phyloP scores from a whole-genome alignment of 2,888 invertebrate species.

The Gibbula magus region DNA sequence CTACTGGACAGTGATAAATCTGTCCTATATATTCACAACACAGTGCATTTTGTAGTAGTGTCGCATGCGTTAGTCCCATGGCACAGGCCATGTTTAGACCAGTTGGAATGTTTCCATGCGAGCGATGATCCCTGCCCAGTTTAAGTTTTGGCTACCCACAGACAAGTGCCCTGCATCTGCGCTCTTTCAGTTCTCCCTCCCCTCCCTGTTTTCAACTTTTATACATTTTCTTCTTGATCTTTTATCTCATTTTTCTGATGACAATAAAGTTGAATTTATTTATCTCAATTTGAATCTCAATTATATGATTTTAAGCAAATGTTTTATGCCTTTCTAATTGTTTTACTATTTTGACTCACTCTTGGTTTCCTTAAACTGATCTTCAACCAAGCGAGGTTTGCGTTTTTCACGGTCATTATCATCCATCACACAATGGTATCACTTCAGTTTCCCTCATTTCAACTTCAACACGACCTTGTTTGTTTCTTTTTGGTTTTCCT shows the following conservation, averaged over 20 bases:
- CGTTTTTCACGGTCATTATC: too few species aligned
- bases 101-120: slow-evolving; percentile 17
- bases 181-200: background rate
- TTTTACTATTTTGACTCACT: background rate
- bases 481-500: background rate
- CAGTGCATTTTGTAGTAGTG: slow-evolving; percentile 17
- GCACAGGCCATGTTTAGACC: background rate
- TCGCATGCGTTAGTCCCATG: background rate
- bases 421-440: too few species aligned
- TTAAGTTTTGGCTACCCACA: background rate
- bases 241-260: slow-evolving; percentile 11
- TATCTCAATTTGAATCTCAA: background rate
- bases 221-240: background rate
- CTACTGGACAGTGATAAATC: background rate
- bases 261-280: slow-evolving; percentile 10
- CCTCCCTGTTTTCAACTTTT: background rate
- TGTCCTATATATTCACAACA: background rate
- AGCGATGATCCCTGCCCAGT: background rate
- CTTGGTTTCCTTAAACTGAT: background rate
- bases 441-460: background rate
- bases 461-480: slow-evolving; percentile 4
- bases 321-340: slow-evolving; percentile 3
- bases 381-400: background rate
- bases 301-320: slow-evolving; percentile 3
- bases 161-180: slow-evolving; percentile 2